Evolutionary conservation across 2,113 vertebrate species (phyloP).

Genomic region (Rhinolophus ferrumequinum): DNA sequence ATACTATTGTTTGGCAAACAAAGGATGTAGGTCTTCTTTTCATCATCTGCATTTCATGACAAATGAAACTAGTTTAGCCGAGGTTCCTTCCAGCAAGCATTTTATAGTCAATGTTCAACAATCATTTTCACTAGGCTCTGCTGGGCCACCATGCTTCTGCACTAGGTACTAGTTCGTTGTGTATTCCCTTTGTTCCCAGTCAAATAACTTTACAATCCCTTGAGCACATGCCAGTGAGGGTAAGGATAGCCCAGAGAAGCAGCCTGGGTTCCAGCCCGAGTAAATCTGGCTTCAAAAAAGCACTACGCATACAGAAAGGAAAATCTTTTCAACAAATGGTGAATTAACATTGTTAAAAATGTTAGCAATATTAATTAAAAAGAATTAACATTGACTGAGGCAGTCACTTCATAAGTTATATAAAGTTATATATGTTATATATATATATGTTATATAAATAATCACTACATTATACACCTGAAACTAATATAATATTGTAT

Average conservation of each 20-base stretch:
- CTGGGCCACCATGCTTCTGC: too few species aligned
- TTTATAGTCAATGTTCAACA: neutral
- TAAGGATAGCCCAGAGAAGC: neutral
- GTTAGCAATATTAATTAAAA: neutral
- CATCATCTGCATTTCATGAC: neutral
- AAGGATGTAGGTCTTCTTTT: neutral
- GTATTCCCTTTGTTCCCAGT: neutral
- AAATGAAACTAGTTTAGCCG: neutral
- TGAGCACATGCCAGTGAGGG: neutral
- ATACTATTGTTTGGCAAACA: neutral
- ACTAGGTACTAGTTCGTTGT: neutral
- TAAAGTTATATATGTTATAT: too few species aligned
- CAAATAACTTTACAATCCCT: neutral
- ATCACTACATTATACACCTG: neutral
- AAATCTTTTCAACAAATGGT: neutral
- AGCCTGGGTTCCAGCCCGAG: neutral
- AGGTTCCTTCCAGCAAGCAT: neutral
- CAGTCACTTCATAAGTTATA: neutral
- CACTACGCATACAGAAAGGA: neutral
- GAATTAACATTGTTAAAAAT: too few species aligned
- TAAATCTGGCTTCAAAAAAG: neutral
- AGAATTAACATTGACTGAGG: neutral
- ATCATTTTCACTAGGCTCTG: neutral
- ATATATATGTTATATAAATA: too few species aligned
- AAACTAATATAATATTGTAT: neutral